Base-by-base conservation (phyloP, 2,797 vertebrate species). In the Oreochromis grahami region DNA sequence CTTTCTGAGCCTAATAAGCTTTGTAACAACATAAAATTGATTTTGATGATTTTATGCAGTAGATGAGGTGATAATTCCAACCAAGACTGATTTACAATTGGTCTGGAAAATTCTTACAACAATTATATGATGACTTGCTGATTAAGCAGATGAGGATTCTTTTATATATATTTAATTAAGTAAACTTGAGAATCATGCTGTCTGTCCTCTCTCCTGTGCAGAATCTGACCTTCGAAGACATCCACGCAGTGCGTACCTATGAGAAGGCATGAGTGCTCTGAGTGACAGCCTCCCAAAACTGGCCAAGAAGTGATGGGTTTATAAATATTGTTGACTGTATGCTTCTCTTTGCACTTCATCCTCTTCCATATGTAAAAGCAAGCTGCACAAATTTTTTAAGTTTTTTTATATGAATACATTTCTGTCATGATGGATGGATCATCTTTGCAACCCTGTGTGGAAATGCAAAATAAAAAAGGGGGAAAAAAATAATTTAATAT, bases 191-290 rank as follows among this genome's bases (percentile, higher is more conserved):
- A 9, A 7, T 8, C 15, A 68, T 81, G 17, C 78, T 85, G 70
- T 84, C 76, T 8, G 3, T 52, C 24, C 1, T 58, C 70, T 89
- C 51, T 85, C 76, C 21, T 15, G 41, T 78, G 65, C 97, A 99
- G 98, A 98, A 97, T 89, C 93, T 98, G 82, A 97, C 96, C 70
- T 97, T 97, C 90, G 97, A 97, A 76, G 98, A 98, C 41, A 86
- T 97, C 90, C 96, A 97, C 78, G 96, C 98, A 26, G 97, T 98
- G 87, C 98, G 98, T n/a, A 97, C 96, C 87, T 98, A 98, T 70
- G 98, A 98, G 94, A 99, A 98, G 93, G 97, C 97, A 5, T 99
- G 97, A 95, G 85, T 21, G 74, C 85, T 82, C 53, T 36, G n/a
- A 60, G 52, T 24, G 70, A 80, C 74, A 56, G 65, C 90, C 11